phyloP scores from a whole-genome alignment of 2,888 invertebrate species.

The Cosmopolites sordidus region DNA sequence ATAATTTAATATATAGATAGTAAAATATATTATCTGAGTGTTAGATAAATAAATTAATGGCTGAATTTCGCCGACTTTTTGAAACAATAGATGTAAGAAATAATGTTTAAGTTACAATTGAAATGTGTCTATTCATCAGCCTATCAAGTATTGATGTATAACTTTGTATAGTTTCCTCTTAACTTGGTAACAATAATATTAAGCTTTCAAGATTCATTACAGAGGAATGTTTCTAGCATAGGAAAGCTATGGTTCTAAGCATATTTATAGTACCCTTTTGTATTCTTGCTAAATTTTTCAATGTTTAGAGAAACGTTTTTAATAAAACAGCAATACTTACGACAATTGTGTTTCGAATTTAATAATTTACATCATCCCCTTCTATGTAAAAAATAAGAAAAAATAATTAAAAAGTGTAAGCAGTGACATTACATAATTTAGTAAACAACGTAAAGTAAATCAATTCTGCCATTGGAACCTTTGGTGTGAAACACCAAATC shows the following conservation, averaged over 20 bases:
- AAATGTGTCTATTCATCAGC: no score
- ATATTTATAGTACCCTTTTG: slow-evolving; percentile 9
- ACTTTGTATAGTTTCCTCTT: no score
- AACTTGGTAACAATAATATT: no score
- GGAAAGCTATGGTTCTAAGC: slow-evolving; percentile 12
- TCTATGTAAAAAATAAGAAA: no score
- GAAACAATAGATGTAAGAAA: slow-evolving; percentile 2
- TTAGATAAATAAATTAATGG: slow-evolving; percentile 3
- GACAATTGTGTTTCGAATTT: no score
- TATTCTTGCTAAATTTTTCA: slow-evolving; percentile 16
- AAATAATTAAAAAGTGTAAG: no score
- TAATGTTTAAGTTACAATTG: neutral
- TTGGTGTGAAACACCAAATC: no score
- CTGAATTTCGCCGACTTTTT: slow-evolving; percentile 7
- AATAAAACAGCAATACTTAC: slow-evolving; percentile 4
- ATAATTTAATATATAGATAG: neutral
- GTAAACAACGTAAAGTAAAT: neutral
- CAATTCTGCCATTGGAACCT: no score
- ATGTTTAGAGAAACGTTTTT: slow-evolving; percentile 13
- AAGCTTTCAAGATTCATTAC: no score
- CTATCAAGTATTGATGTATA: no score
- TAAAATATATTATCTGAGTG: neutral
- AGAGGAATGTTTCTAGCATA: slow-evolving; percentile 1
- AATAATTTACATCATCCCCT: no score
- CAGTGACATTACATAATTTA: neutral